phyloP scores from a whole-genome alignment of 2,888 invertebrate species.

The Eupelmus urozonus region DNA sequence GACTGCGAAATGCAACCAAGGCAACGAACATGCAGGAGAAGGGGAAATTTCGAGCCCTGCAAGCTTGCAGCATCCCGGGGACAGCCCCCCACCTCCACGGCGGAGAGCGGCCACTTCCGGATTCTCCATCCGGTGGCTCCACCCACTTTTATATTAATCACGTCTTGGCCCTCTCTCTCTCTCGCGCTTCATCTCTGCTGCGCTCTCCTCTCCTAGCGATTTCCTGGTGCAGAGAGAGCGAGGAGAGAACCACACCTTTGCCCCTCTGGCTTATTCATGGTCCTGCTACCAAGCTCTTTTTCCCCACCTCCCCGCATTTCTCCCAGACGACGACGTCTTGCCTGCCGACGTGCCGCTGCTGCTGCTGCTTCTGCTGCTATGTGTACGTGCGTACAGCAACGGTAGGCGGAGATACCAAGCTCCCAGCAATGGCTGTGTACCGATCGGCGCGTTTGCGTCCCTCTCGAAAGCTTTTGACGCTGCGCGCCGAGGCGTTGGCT shows the following conservation, averaged over 20 bases:
- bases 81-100: conserved; percentile 53
- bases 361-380: neutral
- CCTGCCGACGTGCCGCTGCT: conserved; percentile 54
- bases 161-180: conserved; percentile 72
- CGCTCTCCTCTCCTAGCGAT: conserved; percentile 16
- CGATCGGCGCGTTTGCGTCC: neutral
- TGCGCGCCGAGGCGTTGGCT: too few species aligned
- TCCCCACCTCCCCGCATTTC: too few species aligned
- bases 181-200: conserved; percentile 57
- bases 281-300: conserved; percentile 64
- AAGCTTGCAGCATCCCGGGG: too few species aligned
- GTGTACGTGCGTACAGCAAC: neutral
- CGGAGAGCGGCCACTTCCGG: conserved; percentile 70
- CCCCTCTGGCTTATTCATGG: conserved; percentile 72
- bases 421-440: conserved; percentile 52
- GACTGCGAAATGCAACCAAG: conserved; percentile 37
- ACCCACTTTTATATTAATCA: conserved; percentile 78
- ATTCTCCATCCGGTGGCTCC: conserved; percentile 66
- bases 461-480: neutral
- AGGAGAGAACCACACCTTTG: conserved; percentile 74
- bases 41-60: too few species aligned
- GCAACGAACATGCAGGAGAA: conserved; percentile 34
- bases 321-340: conserved; percentile 62
- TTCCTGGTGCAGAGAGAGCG: conserved; percentile 70
- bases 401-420: conserved; percentile 16